Evolutionary conservation across 2,888 invertebrate genomes (phyloP), one percentile per base, ranked within the genome.

Genomic region (Dastarcus helophoroides): DNA sequence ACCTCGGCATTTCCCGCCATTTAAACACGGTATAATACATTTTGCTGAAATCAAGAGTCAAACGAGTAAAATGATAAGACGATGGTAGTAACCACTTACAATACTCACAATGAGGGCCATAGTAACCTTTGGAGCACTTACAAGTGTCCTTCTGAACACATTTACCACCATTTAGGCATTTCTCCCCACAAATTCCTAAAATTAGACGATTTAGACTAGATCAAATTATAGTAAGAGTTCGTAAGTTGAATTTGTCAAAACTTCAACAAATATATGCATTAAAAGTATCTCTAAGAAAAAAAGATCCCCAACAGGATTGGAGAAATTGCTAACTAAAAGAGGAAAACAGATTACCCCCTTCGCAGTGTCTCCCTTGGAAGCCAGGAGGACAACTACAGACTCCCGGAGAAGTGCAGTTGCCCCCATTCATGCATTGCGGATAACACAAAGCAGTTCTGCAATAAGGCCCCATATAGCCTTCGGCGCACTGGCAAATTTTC

Each of bases 111-210:
- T 79, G 76, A 27, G 80, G 65, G 35, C 93, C 94, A 54, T 84
- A 89, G 58, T 84, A 93, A 23, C 93, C 93, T 56, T 81, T 85
- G 1, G 84, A 75, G 61, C 93, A 94, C 47, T 84, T 81, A 53
- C 94, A 94, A 14, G 81, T 85, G 58, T 93, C 91, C 60, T 90
- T 91, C 57, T 90, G 89, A 46, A 91, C 76, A 56, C 94, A 94
- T 60, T 89, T 89, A 3, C 94, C 94, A 11, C 91, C 90, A 57
- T 94, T 93, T 39, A 84, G 64, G 61, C 94, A 94, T 58, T 88
- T 89, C 49, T 89, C 78, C 9, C 79, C 71, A 60, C 93, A 93
- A 53, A 91, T 89, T 42, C 90, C 90, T 90, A 63, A 22, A 63
- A 64, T n/a, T n/a, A n/a, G n/a, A n/a, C n/a, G n/a, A n/a, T n/a